Evolutionary conservation across 2,113 vertebrate genomes (phyloP), one percentile per base, ranked within the genome.

Genomic region (Rhinoderma darwinii): DNA sequence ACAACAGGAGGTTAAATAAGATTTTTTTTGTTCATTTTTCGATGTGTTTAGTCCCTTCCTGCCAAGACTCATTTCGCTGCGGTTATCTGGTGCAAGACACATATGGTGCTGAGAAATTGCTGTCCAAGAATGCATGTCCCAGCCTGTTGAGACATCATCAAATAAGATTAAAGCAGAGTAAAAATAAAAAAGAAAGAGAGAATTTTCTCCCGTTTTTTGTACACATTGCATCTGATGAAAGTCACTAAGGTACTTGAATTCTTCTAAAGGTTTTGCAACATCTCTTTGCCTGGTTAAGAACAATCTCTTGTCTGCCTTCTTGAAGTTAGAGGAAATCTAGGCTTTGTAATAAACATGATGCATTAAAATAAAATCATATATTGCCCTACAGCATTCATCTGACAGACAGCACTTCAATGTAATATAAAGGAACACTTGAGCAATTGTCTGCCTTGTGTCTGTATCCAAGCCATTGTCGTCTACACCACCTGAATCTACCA

Each of bases 91-190:
- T 96, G 96, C 95, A 96, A 97, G 96, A 95, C 96, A 93, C 97
- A 98, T 97, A 98, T 96, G 97, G 98, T 94, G 97, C 95, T 91
- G 94, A 93, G 96, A 98, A 99, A 99, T 99, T 98, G 97, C 96
- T 96, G 97, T 98, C 96, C 96, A 95, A 91, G 93, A 96, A 96
- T 97, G 97, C 98, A 97, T 98, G 97, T 96, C 96, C 96, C 95
- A 95, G 97, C 97, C 96, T 97, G 98, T 97, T 96, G 97, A 97
- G 97, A 97, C 97, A 97, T 97, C 97, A 98, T 98, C 98, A 99
- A 95, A 96, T 96, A 95, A 98, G 98, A 99, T 98, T 99, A 98
- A 98, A 99, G 97, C 96, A 95, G 95, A 95, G 95, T 95, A 97
- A 96, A 96, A 96, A 95, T 96, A 96, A 96, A 96, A 95, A 92